Conservation (phyloP, 92 coral and sea anemone genomes). For the Paramuricea clavata region DNA sequence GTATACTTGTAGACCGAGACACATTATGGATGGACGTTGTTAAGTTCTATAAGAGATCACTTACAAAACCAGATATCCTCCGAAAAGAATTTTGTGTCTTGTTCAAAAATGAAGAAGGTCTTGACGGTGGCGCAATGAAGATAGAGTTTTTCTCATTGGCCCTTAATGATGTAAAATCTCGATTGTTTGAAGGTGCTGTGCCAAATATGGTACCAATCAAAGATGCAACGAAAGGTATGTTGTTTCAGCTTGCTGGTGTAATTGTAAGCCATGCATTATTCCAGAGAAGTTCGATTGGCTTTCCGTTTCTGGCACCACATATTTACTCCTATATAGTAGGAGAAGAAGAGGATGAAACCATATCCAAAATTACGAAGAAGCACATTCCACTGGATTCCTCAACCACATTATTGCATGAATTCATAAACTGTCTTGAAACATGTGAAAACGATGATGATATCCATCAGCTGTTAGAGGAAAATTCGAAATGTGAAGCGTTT, state of each 20-base stretch:
- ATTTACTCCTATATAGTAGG: conserved; percentile 45
- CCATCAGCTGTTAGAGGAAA: conserved; percentile 13
- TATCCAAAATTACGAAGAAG: conserved; percentile 26
- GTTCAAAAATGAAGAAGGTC: conserved; percentile 48
- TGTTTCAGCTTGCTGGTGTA: conserved; percentile 57
- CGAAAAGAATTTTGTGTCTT: conserved; percentile 44
- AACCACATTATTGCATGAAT: conserved; percentile 35
- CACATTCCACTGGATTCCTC: conserved; percentile 54
- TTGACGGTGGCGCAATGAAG: conserved; percentile 55
- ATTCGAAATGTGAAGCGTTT: conserved; percentile 37
- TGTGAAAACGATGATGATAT: neutral
- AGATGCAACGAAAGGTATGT: conserved; percentile 39
- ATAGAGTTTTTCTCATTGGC: conserved; percentile 49
- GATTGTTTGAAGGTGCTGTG: conserved; percentile 58
- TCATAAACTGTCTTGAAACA: neutral
- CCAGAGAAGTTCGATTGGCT: conserved; percentile 31
- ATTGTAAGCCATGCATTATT: conserved; percentile 19
- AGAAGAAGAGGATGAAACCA: conserved; percentile 35
- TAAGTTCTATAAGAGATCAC: conserved; percentile 40
- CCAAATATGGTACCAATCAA: conserved; percentile 47
- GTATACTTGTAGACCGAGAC: conserved; percentile 28
- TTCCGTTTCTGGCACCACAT: conserved; percentile 42
- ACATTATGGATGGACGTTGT: conserved; percentile 50
- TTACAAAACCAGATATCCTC: conserved; percentile 9
- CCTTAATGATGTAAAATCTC: conserved; percentile 44